Evolutionary conservation across 2,113 vertebrate genomes (phyloP).

Genomic region (Caracal caracal): DNA sequence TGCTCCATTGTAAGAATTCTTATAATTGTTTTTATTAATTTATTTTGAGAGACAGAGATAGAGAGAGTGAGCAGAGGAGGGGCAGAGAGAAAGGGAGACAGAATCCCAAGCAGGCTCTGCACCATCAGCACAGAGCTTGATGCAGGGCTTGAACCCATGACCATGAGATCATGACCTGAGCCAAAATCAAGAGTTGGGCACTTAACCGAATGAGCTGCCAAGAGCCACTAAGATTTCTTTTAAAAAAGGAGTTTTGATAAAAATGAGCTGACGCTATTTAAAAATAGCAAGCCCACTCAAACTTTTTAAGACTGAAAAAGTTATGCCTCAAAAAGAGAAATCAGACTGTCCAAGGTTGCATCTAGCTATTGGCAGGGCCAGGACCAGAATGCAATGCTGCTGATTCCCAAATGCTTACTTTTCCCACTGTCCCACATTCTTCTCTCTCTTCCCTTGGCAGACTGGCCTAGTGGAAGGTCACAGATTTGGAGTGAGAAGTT

Average conservation of each 20-base stretch:
- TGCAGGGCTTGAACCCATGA: too few relatives aligned
- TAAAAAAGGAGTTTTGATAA: not conserved
- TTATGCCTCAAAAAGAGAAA: not conserved
- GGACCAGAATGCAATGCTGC: rapidly evolving
- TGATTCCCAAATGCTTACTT: not conserved
- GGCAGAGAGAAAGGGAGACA: too few relatives aligned
- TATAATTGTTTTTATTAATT: too few relatives aligned
- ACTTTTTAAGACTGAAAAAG: not conserved
- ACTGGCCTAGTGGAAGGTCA: not conserved
- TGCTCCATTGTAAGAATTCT: not conserved
- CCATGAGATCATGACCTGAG: too few relatives aligned
- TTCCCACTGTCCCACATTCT: not conserved
- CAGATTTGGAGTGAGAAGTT: not conserved
- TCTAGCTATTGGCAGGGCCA: not conserved
- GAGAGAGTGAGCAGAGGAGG: too few relatives aligned
- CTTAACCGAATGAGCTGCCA: too few relatives aligned
- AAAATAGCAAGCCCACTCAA: not conserved
- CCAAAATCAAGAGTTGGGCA: too few relatives aligned
- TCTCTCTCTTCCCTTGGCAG: not conserved
- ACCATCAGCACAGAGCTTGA: too few relatives aligned
- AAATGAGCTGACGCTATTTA: not conserved
- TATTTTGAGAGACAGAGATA: too few relatives aligned
- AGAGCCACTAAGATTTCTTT: not conserved
- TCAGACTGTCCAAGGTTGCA: not conserved
- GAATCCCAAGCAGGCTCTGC: too few relatives aligned